Percentiles rank a stretch among this genome's conserved stretches.
Conservation (phyloP, 2,888 invertebrate genomes). For the Loripinus fragilis region DNA sequence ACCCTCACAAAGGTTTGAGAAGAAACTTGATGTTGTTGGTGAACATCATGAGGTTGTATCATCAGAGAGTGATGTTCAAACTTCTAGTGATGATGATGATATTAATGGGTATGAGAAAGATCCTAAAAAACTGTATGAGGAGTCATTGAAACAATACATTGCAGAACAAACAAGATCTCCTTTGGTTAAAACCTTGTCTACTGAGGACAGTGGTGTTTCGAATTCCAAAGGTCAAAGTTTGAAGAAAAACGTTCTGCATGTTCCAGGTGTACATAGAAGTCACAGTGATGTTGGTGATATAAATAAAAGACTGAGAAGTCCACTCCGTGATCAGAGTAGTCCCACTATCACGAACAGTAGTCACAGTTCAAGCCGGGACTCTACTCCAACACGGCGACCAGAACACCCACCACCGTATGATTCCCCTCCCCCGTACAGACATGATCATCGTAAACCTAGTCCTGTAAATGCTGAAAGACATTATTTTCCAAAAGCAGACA, state of each 20-base stretch:
- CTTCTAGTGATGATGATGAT: slow-evolving; percentile 47
- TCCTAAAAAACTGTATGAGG: slow-evolving; percentile 73
- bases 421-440: slow-evolving; percentile 59
- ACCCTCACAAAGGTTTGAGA: slow-evolving; percentile 51
- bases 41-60: slow-evolving; percentile 40
- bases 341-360: slow-evolving; percentile 19
- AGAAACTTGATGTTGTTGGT: slow-evolving; percentile 50
- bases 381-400: slow-evolving; percentile 41
- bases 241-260: slow-evolving; percentile 6
- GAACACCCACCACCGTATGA: slow-evolving; percentile 55
- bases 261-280: slow-evolving; percentile 53
- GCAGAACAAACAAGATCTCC: slow-evolving; percentile 55
- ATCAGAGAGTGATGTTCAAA: slow-evolving; percentile 36
- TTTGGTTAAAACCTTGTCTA: slow-evolving; percentile 46
- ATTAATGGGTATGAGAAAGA: slow-evolving; percentile 44
- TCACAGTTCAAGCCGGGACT: slow-evolving; percentile 22
- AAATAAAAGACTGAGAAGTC: slow-evolving; percentile 28
- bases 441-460: slow-evolving; percentile 58
- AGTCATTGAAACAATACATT: slow-evolving; percentile 71
- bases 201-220: slow-evolving; percentile 36
- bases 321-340: slow-evolving; percentile 25
- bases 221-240: slow-evolving; percentile 33
- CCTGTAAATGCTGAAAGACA: slow-evolving; percentile 59
- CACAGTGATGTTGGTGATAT: slow-evolving; percentile 59
- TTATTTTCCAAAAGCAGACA: slow-evolving; percentile 55